Evolutionary conservation across 2,888 invertebrate genomes (phyloP).

Genomic region (Tachina grossa): DNA sequence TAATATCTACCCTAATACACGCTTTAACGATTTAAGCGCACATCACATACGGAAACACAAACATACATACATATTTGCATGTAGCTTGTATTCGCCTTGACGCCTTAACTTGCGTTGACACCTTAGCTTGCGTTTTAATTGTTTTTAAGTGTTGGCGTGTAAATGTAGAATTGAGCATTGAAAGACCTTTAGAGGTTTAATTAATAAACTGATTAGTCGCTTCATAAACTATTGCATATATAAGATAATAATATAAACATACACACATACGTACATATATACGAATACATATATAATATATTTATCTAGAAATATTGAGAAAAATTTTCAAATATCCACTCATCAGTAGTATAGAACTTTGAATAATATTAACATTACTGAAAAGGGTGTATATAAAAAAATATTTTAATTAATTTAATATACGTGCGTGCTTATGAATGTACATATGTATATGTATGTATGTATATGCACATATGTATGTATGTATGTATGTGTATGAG

Average conservation of each 20-base stretch:
- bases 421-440: too few species aligned
- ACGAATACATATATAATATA: neutral
- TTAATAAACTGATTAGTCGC: conserved; percentile 43
- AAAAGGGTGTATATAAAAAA: too few species aligned
- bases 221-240: conserved; percentile 7
- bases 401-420: conserved; percentile 52
- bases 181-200: conserved; percentile 60
- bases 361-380: conserved; percentile 16
- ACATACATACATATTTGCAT: neutral
- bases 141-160: conserved; percentile 48
- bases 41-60: too few species aligned
- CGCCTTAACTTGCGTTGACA: conserved; percentile 58
- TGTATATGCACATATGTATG: too few species aligned
- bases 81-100: conserved; percentile 8
- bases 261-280: neutral
- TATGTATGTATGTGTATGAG: too few species aligned
- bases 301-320: too few species aligned
- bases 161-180: conserved; percentile 16
- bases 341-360: neutral
- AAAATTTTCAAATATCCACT: too few species aligned
- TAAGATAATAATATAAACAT: too few species aligned
- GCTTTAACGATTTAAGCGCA: too few species aligned
- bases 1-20: too few species aligned
- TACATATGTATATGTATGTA: too few species aligned
- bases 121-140: conserved; percentile 55